A percentile compares a stretch with the other conserved stretches of the same genome.
phyloP scores from a whole-genome alignment of 1,140 invertebrate species.

The Dendroctonus valens region DNA sequence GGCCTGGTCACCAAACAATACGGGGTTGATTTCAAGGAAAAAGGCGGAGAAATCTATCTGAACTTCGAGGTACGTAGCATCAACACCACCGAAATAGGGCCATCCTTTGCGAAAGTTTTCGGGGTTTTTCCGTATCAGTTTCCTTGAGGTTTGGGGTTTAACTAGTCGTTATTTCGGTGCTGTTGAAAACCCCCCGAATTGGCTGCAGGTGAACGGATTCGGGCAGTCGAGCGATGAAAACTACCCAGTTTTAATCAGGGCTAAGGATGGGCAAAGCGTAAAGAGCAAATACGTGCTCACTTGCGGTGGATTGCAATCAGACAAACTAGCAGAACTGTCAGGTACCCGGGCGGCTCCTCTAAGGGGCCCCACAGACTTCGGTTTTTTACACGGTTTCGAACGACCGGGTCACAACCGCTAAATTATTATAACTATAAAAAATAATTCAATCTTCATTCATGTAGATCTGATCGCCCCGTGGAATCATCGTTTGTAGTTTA shows the following conservation, averaged over 20 bases:
- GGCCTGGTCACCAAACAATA: slow-evolving; percentile 80
- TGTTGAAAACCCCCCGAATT: background rate
- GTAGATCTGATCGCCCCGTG: no score
- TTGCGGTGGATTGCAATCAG: slow-evolving; percentile 32
- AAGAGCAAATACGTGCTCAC: slow-evolving; percentile 33
- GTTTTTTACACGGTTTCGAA: no score
- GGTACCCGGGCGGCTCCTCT: slow-evolving; percentile 56
- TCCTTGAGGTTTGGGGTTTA: no score
- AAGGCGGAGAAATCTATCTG: slow-evolving; percentile 53
- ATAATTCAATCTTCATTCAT: no score
- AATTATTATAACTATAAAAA: no score
- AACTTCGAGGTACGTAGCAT: slow-evolving; percentile 25
- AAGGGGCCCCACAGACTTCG: no score
- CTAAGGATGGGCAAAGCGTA: slow-evolving; percentile 15
- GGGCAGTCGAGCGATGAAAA: slow-evolving; percentile 15
- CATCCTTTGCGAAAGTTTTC: no score
- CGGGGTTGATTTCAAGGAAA: slow-evolving; percentile 77
- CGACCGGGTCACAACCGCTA: no score
- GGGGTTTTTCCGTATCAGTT: no score
- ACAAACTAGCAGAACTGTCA: slow-evolving; percentile 69
- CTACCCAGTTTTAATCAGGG: slow-evolving; percentile 33
- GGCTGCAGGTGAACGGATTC: slow-evolving; percentile 19
- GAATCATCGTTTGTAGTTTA: no score
- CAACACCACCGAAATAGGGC: background rate
- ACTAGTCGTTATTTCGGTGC: no score